Evolutionary conservation across 1,140 invertebrate species (phyloP).

Genomic region (Cyclina sinensis): DNA sequence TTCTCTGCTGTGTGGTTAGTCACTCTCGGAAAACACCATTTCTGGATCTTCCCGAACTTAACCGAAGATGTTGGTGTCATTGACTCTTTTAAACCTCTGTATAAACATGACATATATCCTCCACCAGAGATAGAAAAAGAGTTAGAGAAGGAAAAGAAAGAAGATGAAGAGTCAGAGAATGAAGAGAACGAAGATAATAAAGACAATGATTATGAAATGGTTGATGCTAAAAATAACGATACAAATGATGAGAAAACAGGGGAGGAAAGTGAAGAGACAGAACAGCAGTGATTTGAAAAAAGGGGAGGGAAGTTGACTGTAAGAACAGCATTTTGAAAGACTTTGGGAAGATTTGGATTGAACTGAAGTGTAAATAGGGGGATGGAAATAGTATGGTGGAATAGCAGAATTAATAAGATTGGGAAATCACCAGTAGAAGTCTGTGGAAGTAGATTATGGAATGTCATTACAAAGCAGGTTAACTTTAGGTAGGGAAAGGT

Average conservation of each 20-base stretch:
- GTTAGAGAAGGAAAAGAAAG: constrained; percentile 93
- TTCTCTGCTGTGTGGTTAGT: constrained; percentile 97
- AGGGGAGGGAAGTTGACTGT: neutral
- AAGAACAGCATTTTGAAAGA: neutral
- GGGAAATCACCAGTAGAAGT: too few relatives aligned
- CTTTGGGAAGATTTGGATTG: neutral
- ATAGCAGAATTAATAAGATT: too few relatives aligned
- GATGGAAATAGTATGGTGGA: too few relatives aligned
- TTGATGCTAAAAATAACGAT: constrained; percentile 86
- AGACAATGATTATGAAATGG: constrained; percentile 73
- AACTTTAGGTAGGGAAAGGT: neutral
- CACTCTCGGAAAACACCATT: constrained; percentile 96
- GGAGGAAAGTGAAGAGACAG: constrained; percentile 78
- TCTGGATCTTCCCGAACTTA: constrained; percentile 99
- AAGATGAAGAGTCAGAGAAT: constrained; percentile 72
- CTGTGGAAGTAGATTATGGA: too few relatives aligned
- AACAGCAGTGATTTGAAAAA: neutral
- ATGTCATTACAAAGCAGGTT: too few relatives aligned
- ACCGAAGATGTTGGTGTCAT: constrained; percentile 99
- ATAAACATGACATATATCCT: constrained; percentile 88
- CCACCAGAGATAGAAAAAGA: constrained; percentile 84
- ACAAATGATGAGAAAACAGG: constrained; percentile 88
- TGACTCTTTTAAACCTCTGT: constrained; percentile 99
- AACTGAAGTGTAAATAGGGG: too few relatives aligned
- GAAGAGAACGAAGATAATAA: constrained; percentile 78